These are phyloP conservation scores for Lasaia peninsularis DNA, from an alignment of 1,140 invertebrate genomes.

Conservation along the genomic window DNA sequence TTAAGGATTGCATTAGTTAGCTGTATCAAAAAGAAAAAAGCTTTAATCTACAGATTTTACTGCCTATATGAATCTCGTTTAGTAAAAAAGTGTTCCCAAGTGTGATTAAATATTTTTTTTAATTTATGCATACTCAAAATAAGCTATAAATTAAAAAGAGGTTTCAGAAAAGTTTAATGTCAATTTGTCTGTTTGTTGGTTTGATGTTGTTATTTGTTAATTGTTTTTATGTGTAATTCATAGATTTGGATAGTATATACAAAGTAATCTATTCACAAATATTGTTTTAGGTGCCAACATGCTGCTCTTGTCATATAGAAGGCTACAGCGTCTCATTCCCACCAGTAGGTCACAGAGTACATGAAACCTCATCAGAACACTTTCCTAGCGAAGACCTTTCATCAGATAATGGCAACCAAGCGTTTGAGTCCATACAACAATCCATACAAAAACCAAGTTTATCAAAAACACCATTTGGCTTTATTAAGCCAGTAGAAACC, in stretches of 20 bases:
- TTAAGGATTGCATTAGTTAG: too few relatives aligned
- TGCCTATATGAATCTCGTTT: too few relatives aligned
- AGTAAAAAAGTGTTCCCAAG: too few relatives aligned
- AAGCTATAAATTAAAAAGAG: too few relatives aligned
- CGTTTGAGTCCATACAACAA: constrained; percentile 64
- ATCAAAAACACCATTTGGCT: constrained; percentile 45
- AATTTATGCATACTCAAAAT: too few relatives aligned
- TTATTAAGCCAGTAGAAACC: constrained; percentile 48
- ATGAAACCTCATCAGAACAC: constrained; percentile 67
- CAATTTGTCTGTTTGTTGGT: too few relatives aligned
- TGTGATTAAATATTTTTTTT: too few relatives aligned
- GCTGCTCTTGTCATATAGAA: constrained; percentile 90
- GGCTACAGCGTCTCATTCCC: constrained; percentile 84
- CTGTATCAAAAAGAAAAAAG: neutral
- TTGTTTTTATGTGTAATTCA: too few relatives aligned
- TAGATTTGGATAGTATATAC: neutral
- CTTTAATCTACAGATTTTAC: too few relatives aligned
- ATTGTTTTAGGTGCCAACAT: constrained; percentile 83
- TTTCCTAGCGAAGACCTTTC: constrained; percentile 72
- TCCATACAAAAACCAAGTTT: constrained; percentile 51
- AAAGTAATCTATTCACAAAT: neutral
- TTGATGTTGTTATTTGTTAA: too few relatives aligned
- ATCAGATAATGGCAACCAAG: constrained; percentile 60
- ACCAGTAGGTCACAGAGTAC: constrained; percentile 65
- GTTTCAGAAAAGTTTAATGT: too few relatives aligned